These are phyloP conservation scores for Chaetops frenatus DNA, from an alignment of 2,113 vertebrate species.

Conservation along the genomic window DNA sequence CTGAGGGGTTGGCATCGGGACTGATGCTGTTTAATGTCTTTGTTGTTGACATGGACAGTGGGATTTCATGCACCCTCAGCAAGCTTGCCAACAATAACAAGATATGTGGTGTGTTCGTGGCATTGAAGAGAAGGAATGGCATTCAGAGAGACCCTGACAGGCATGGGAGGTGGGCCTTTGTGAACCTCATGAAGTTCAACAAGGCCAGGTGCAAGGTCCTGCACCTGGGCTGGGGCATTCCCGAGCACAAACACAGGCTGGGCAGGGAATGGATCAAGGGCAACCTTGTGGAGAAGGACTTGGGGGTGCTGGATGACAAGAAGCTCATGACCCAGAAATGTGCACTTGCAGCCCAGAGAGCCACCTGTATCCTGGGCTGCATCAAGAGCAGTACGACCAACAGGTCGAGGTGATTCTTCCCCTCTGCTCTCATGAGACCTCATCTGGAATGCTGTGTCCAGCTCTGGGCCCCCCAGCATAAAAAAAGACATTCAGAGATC, in stretches of 20 bases:
- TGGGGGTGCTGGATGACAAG: not conserved
- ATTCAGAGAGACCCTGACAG: not conserved
- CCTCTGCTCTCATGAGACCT: rapidly evolving
- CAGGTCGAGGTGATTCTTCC: not conserved
- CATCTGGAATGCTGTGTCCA: not conserved
- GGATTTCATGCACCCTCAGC: not conserved
- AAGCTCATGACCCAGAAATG: not conserved
- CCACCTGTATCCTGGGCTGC: not conserved
- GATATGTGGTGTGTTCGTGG: not conserved
- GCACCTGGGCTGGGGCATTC: not conserved
- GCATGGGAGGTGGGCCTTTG: not conserved
- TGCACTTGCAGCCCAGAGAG: not conserved
- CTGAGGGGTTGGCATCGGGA: not conserved
- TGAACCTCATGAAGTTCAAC: not conserved
- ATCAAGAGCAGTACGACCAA: not conserved
- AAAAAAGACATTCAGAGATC: no score
- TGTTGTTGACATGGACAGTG: not conserved
- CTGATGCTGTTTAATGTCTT: rapidly evolving
- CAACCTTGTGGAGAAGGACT: not conserved
- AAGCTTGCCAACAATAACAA: no score
- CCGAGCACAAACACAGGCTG: not conserved
- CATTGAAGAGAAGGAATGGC: not conserved
- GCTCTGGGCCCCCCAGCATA: not conserved
- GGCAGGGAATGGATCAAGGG: not conserved
- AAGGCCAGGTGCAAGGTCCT: not conserved